Conservation (phyloP, 2,113 vertebrate genomes). For the Brienomyrus longianalis region DNA sequence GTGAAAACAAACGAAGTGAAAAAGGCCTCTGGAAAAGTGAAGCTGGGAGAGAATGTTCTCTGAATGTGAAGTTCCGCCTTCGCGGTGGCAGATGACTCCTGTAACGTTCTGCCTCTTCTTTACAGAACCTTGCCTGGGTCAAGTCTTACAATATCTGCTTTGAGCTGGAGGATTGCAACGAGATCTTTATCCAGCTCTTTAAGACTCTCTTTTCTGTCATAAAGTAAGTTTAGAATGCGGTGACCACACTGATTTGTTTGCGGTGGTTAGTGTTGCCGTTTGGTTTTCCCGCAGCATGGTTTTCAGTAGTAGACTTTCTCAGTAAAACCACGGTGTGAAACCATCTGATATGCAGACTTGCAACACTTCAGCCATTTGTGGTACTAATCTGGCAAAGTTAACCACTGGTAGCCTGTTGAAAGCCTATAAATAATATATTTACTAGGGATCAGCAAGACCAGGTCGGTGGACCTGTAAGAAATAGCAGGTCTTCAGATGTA, state of each 20-base stretch:
- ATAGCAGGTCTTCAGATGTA: not conserved
- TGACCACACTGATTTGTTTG: not conserved
- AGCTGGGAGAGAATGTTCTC: not conserved
- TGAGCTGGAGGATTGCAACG: constrained; percentile 98
- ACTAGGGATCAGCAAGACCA: not conserved
- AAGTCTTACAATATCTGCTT: constrained; percentile 99
- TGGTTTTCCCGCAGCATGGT: not conserved
- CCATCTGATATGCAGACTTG: not conserved
- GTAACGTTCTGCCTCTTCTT: not conserved
- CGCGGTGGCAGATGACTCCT: constrained; percentile 15
- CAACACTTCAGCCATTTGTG: not conserved
- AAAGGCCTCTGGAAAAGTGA: not conserved
- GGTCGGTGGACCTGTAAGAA: not conserved
- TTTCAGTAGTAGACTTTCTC: not conserved
- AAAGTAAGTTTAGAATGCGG: constrained; percentile 74
- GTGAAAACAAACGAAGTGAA: not conserved
- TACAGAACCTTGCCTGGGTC: constrained; percentile 96
- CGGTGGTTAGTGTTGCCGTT: not conserved
- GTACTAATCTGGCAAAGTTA: not conserved
- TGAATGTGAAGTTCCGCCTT: not conserved
- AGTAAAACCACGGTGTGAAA: not conserved
- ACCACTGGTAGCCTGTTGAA: not conserved
- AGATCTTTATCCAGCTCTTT: constrained; percentile 99
- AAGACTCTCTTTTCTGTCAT: constrained; percentile 98
- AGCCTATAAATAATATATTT: not conserved